Conservation (phyloP, 2,888 invertebrate species). For the Uropetala carovei region DNA sequence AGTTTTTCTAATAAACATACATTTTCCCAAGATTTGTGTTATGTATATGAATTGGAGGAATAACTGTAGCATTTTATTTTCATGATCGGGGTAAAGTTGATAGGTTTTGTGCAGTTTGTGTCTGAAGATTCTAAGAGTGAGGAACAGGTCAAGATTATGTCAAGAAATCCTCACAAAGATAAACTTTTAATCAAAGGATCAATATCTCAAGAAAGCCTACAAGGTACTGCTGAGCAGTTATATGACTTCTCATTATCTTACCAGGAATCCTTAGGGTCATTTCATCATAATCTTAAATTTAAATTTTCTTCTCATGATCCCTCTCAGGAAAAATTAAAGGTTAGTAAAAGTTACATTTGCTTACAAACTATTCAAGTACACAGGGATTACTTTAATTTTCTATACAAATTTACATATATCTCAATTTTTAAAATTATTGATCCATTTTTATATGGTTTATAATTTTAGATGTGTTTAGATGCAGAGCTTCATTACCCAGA, state of each 20-base stretch:
- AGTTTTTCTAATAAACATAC: neutral
- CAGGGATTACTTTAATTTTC: neutral
- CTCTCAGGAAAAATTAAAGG: neutral
- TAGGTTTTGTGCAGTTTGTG: constrained; percentile 30
- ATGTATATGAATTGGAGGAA: no score
- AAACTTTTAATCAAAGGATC: neutral
- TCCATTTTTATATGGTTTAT: neutral
- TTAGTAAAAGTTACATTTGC: neutral
- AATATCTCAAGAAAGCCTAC: neutral
- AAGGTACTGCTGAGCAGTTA: neutral
- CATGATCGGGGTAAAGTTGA: neutral
- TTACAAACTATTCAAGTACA: neutral
- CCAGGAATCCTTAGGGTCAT: neutral
- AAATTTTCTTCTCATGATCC: constrained; percentile 9
- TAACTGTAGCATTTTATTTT: neutral
- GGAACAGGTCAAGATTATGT: constrained; percentile 21
- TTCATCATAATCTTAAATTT: neutral
- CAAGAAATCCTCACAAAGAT: neutral
- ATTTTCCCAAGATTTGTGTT: no score
- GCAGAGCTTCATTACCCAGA: constrained; percentile 34
- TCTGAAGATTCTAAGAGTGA: constrained; percentile 31
- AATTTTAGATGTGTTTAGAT: constrained; percentile 47
- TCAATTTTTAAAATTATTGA: neutral
- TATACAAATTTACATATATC: neutral
- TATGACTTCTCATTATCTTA: constrained; percentile 40